Percentiles rank a stretch among this genome's conserved stretches.
phyloP scores from a whole-genome alignment of 2,888 invertebrate genomes.

The Drosophila macrospina region DNA sequence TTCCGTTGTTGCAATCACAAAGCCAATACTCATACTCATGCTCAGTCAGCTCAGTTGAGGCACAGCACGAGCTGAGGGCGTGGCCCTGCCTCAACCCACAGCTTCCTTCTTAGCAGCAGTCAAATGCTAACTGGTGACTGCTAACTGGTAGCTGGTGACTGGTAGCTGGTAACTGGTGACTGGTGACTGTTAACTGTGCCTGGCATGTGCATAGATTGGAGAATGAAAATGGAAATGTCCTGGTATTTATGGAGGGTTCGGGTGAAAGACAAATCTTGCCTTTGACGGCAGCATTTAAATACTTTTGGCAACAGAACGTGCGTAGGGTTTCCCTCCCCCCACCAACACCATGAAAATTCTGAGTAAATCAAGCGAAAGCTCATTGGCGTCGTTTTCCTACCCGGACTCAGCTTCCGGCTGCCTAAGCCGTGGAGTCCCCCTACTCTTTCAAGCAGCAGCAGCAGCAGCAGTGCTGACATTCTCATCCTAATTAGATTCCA shows the following conservation, averaged over 20 bases:
- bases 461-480: conserved; percentile 43
- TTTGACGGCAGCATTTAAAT: conserved; percentile 73
- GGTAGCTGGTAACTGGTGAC: conserved; percentile 10
- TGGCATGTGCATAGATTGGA: conserved; percentile 43
- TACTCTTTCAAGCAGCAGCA: conserved; percentile 21
- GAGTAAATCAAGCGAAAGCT: conserved; percentile 52
- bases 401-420: conserved; percentile 34
- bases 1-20: conserved; percentile 75
- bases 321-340: conserved; percentile 13
- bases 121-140: conserved; percentile 13
- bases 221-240: conserved; percentile 46
- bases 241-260: conserved; percentile 10
- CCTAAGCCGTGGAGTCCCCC: conserved; percentile 37
- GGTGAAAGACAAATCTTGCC: conserved; percentile 48
- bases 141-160: conserved; percentile 2
- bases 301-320: conserved; percentile 71
- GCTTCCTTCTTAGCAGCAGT: conserved; percentile 4
- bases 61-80: conserved; percentile 52
- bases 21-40: conserved; percentile 33
- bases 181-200: conserved; percentile 22
- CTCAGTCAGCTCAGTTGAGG: conserved; percentile 37
- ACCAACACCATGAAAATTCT: conserved; percentile 19
- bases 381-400: conserved; percentile 27
- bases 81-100: conserved; percentile 13
- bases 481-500: conserved; percentile 81